Base-by-base conservation (phyloP, 2,113 vertebrate genomes). In the Nycticebus coucang region DNA sequence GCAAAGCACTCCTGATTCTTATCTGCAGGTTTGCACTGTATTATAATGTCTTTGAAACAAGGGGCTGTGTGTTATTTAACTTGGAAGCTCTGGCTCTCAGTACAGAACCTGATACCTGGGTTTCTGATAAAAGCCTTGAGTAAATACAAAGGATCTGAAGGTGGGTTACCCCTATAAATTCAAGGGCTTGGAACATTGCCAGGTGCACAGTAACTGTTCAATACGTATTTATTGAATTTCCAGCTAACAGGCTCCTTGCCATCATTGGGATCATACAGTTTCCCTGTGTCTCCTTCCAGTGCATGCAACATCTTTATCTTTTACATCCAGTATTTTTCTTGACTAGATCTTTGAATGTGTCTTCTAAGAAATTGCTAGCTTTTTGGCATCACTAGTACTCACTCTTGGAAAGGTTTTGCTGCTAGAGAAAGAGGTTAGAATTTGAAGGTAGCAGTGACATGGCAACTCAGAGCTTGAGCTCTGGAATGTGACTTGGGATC, bases 361-460 rank as follows among this genome's bases (percentile, higher is more conserved):
- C 41, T 93, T 93, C 53, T 72, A 92, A 93, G 64, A 91, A 92
- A 79, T 68, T 86, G 33, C 53, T 74, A 45, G 66, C n/a, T 41
- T 88, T 82, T 93, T 37, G 18, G 26, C 59, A 71, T 87, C 37
- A 50, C 18, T 66, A 60, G 21, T 66, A n/a, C 11, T 95, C 19
- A 81, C 33, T 80, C n/a, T 90, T 87, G 62, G 21, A 37, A 77
- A 77, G 74, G 66, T 87, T 94, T 93, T 95, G 64, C 26, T 95
- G 53, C 21, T 68, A 28, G 33, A 92, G 60, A 74, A 93, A 87
- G 10, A 78, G 21, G 19, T 24, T 45, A 80, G 71, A 85, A 57
- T 69, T 60, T 30, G 33, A 95, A 83, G 62, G 71, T 12, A 57
- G 19, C 71, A 18, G 28, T 24, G 10, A 4, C 15, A 18, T 2